A percentile compares a stretch with the other conserved stretches of the same genome.
These are phyloP conservation scores for Ophion ellenae DNA, from an alignment of 2,888 invertebrate genomes.

Conservation along the genomic window DNA sequence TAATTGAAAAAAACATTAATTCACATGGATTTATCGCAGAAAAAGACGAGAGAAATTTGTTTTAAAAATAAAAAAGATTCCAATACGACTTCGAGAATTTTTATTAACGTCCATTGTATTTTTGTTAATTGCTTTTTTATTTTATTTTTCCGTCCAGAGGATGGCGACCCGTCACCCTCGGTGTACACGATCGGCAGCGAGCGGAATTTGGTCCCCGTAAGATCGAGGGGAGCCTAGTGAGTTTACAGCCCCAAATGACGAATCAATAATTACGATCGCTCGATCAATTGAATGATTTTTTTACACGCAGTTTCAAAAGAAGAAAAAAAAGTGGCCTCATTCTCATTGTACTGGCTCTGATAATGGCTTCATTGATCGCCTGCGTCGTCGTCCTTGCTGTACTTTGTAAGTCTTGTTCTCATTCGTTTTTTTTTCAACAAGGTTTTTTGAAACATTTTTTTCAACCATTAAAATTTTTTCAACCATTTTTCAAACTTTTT, in stretches of 20 bases:
- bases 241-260: conserved; percentile 55
- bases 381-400: conserved; percentile 75
- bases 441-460: not conserved
- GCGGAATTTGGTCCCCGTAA: conserved; percentile 78
- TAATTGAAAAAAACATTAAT: not conserved
- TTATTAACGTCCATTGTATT: not conserved
- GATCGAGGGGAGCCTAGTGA: conserved; percentile 79
- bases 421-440: not conserved
- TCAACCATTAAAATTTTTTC: too few relatives aligned
- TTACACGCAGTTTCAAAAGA: conserved; percentile 74
- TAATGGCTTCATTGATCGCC: conserved; percentile 70
- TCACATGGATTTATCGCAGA: not conserved
- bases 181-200: conserved; percentile 78
- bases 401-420: conserved; percentile 76
- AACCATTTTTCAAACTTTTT: too few relatives aligned
- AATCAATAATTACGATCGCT: not conserved
- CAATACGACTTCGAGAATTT: not conserved
- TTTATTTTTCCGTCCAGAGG: conserved; percentile 63
- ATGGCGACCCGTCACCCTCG: conserved; percentile 71
- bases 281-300: conserved; percentile 7
- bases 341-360: conserved; percentile 70
- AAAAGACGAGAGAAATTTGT: not conserved
- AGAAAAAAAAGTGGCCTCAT: conserved; percentile 67
- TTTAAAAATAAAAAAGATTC: not conserved
- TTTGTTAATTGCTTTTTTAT: conserved; percentile 26